Evolutionary conservation across 1,140 invertebrate species (phyloP).

Genomic region (Elymnias hypermnestra): DNA sequence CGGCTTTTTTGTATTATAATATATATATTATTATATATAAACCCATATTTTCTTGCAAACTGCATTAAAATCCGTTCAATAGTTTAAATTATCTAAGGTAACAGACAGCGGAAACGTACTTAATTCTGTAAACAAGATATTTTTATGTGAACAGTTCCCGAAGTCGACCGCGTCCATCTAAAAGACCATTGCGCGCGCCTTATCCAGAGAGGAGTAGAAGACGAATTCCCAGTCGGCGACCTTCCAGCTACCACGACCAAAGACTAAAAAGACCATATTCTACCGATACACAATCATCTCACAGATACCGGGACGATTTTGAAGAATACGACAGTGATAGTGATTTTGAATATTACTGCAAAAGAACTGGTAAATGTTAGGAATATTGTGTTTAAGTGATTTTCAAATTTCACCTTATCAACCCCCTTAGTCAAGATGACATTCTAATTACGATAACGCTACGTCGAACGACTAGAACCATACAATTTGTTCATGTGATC

Average conservation of each 20-base stretch:
- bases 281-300: conserved; percentile 16
- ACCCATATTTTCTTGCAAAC: no score
- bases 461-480: no score
- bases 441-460: no score
- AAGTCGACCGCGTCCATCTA: conserved; percentile 24
- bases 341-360: conserved; percentile 41
- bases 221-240: conserved; percentile 20
- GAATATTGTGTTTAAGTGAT: no score
- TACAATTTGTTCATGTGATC: no score
- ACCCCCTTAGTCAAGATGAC: no score
- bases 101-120: background rate
- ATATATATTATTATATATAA: no score
- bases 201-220: conserved; percentile 42
- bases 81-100: no score
- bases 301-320: conserved; percentile 37
- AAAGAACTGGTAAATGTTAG: conserved; percentile 45
- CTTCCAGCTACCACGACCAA: conserved; percentile 12
- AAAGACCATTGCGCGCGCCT: conserved; percentile 35
- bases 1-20: no score
- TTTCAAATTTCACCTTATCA: no score
- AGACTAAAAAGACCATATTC: conserved; percentile 16
- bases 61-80: no score
- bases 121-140: background rate
- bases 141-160: conserved; percentile 27
- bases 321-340: conserved; percentile 40